These are phyloP conservation scores for Silurus asotus DNA, from an alignment of 2,113 vertebrate genomes.

Conservation along the genomic window DNA sequence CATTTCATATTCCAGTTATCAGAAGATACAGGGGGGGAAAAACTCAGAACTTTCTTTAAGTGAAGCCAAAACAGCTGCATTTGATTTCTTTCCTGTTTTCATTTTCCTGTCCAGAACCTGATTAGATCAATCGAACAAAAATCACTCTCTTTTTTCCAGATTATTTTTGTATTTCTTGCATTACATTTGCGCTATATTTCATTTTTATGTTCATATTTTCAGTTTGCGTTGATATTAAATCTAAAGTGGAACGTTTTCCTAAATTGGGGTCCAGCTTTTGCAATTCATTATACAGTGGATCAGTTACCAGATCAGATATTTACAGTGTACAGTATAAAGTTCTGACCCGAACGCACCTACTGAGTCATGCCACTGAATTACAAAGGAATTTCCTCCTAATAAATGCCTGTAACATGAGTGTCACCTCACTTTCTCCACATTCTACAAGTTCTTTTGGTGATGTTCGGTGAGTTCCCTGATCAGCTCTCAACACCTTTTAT, in stretches of 20 bases:
- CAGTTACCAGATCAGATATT: background rate
- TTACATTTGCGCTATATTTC: background rate
- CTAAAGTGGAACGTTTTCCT: background rate
- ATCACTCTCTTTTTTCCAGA: background rate
- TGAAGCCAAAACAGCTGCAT: conserved; percentile 2
- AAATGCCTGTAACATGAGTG: too few relatives aligned
- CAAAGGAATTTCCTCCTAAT: too few relatives aligned
- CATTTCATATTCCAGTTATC: background rate
- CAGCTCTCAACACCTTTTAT: too few relatives aligned
- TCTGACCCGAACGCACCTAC: too few relatives aligned
- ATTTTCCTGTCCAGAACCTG: background rate
- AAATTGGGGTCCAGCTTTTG: background rate
- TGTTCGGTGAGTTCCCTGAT: too few relatives aligned
- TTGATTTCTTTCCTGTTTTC: background rate
- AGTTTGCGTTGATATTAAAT: background rate
- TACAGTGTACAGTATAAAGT: too few relatives aligned
- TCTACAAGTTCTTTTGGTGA: too few relatives aligned
- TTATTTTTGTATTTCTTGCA: background rate
- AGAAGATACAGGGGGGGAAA: background rate
- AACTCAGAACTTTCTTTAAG: background rate
- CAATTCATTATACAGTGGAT: background rate
- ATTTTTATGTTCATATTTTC: background rate
- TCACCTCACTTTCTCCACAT: too few relatives aligned
- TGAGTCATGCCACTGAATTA: too few relatives aligned
- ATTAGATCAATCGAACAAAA: background rate